Evolutionary conservation across 2,888 invertebrate genomes (phyloP).

Genomic region (Zygogramma bicolorata): DNA sequence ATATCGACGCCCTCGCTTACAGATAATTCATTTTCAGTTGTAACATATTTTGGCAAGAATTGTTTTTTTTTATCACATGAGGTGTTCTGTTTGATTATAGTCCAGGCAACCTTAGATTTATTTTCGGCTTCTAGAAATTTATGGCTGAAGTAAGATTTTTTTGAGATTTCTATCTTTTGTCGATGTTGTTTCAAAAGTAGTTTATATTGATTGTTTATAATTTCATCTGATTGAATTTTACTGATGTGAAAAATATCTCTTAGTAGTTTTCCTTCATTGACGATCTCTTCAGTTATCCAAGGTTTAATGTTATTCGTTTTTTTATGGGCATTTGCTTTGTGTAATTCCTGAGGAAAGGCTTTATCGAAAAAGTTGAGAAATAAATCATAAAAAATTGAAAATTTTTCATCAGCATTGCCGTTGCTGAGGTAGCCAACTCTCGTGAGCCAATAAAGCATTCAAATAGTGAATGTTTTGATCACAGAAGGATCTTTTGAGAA

Average conservation of each 20-base stretch:
- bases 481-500: neutral
- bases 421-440: neutral
- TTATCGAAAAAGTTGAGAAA: neutral
- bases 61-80: neutral
- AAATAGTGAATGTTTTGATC: neutral
- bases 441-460: neutral
- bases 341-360: neutral
- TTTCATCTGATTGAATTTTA: neutral
- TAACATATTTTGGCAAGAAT: too few relatives aligned
- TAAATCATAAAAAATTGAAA: neutral
- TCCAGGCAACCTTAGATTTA: too few relatives aligned
- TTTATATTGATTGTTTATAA: neutral
- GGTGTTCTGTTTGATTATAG: neutral
- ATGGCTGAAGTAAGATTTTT: neutral
- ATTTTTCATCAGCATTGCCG: neutral
- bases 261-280: neutral
- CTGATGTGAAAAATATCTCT: neutral
- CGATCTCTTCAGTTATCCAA: neutral
- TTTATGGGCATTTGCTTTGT: neutral
- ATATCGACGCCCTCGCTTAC: too few relatives aligned
- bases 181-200: neutral
- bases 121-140: too few relatives aligned
- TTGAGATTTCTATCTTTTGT: neutral
- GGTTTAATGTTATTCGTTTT: neutral
- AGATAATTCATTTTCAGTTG: too few relatives aligned